Percentiles rank a stretch among this genome's conserved stretches.
phyloP scores from a whole-genome alignment of 2,797 vertebrate species.

The Anguilla anguilla region DNA sequence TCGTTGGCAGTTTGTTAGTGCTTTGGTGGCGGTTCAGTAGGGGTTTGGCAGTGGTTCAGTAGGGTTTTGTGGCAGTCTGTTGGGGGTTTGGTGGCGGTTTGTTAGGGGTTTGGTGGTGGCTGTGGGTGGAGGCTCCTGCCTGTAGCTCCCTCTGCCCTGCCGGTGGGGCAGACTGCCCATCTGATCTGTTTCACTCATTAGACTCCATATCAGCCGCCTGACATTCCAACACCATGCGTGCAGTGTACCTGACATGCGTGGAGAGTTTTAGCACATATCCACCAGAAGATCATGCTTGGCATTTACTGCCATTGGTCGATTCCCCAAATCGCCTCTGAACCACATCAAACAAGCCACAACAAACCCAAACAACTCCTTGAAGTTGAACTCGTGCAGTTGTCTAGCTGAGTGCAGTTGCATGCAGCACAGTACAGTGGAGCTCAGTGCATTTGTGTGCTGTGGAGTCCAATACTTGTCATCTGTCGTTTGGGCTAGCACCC shows the following conservation, averaged over 20 bases:
- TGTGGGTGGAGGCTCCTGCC: background rate
- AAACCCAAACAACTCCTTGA: background rate
- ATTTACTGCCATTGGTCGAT: background rate
- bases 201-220: background rate
- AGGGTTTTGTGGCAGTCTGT: background rate
- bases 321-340: background rate
- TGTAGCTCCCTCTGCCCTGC: background rate
- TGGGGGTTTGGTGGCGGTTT: background rate
- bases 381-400: background rate
- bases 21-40: background rate
- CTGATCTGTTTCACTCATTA: background rate
- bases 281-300: background rate
- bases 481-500: background rate
- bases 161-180: background rate
- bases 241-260: background rate
- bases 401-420: background rate
- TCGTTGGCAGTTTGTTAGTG: background rate
- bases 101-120: background rate
- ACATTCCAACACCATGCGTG: background rate
- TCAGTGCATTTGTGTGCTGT: background rate
- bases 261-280: constrained; percentile 30
- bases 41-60: background rate
- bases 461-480: background rate
- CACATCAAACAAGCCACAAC: background rate
- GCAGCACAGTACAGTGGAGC: background rate